These are phyloP conservation scores for Oenanthe melanoleuca DNA, from an alignment of 2,113 vertebrate species.

Conservation along the genomic window DNA sequence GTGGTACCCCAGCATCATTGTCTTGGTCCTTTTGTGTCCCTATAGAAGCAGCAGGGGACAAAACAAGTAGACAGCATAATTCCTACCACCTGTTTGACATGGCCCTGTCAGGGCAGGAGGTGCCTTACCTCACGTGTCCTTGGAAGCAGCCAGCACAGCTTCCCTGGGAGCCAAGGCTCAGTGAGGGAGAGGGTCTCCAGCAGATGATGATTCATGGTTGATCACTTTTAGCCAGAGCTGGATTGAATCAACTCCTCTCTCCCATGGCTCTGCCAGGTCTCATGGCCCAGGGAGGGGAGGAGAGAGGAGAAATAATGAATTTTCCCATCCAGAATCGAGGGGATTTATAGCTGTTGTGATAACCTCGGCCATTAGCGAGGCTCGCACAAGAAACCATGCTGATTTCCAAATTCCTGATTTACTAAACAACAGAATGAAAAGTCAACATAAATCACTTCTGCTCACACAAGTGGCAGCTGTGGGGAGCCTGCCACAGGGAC, in stretches of 20 bases:
- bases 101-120: background rate
- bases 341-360: slow-evolving; percentile 77
- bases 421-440: slow-evolving; percentile 54
- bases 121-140: background rate
- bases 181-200: background rate
- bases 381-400: slow-evolving; percentile 12
- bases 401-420: slow-evolving; percentile 62
- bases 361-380: slow-evolving; percentile 57
- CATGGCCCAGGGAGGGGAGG: slow-evolving; percentile 46
- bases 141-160: background rate
- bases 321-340: slow-evolving; percentile 66
- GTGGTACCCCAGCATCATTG: background rate
- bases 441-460: slow-evolving; percentile 48
- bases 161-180: background rate
- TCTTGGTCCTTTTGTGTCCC: background rate
- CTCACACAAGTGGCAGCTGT: slow-evolving; percentile 26
- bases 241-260: slow-evolving; percentile 60
- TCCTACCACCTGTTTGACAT: background rate
- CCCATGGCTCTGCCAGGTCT: slow-evolving; percentile 58
- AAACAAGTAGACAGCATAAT: background rate
- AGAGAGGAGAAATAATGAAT: slow-evolving; percentile 68
- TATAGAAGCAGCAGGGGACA: background rate
- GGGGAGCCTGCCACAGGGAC: background rate
- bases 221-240: slow-evolving; percentile 47
- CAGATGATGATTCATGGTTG: slow-evolving; percentile 51